Conservation (phyloP, 2,113 vertebrate species). For the Hippolais icterina region DNA sequence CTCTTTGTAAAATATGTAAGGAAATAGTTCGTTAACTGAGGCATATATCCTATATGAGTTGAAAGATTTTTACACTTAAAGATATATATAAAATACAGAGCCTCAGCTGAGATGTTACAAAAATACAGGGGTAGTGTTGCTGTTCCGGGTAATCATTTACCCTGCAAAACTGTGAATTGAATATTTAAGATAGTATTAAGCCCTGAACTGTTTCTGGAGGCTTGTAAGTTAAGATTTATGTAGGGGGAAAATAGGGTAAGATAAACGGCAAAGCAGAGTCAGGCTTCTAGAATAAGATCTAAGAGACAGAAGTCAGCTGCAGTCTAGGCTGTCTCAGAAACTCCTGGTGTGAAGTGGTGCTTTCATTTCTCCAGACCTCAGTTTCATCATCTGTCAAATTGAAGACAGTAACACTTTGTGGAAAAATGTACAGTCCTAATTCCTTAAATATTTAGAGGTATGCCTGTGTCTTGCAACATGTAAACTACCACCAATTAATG, state of each 20-base stretch:
- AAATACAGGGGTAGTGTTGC: background rate
- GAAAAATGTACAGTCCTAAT: background rate
- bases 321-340: background rate
- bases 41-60: background rate
- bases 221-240: background rate
- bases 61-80: background rate
- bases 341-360: background rate
- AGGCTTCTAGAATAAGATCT: slow-evolving; percentile 3
- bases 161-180: background rate
- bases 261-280: background rate
- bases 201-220: background rate
- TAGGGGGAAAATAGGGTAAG: background rate
- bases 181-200: background rate
- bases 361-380: background rate
- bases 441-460: background rate
- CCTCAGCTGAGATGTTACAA: background rate
- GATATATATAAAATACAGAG: background rate
- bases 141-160: background rate
- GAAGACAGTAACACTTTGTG: background rate
- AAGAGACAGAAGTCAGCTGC: background rate
- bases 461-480: background rate
- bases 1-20: background rate
- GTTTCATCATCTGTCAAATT: background rate
- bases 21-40: background rate
- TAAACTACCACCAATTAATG: background rate